Evolutionary conservation across 53 echinoderm and acorn worm genomes (phyloP).

Genomic region (Crossaster papposus): DNA sequence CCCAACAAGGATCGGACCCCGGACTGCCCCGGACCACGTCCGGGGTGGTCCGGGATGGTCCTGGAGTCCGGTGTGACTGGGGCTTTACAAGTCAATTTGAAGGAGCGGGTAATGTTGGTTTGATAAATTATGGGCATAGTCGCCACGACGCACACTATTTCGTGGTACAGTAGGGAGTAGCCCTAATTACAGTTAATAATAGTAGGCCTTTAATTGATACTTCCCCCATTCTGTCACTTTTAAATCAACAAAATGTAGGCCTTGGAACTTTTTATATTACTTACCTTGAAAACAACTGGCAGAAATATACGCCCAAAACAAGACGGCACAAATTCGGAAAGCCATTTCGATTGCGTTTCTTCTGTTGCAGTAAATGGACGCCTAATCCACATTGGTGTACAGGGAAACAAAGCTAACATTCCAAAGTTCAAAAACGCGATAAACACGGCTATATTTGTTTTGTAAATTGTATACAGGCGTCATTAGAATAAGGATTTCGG

Average conservation of each 20-base stretch:
- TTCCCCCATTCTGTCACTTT: neutral
- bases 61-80: too few relatives aligned
- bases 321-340: neutral
- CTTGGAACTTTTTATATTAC: neutral
- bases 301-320: neutral
- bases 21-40: too few relatives aligned
- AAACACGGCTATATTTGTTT: neutral
- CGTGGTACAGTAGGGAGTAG: too few relatives aligned
- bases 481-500: neutral
- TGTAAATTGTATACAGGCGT: neutral
- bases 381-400: neutral
- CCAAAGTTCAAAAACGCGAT: neutral
- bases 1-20: too few relatives aligned
- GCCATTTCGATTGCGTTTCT: neutral
- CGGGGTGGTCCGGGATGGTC: too few relatives aligned
- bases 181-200: too few relatives aligned
- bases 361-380: neutral
- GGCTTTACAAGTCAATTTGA: too few relatives aligned
- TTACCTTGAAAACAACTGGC: neutral
- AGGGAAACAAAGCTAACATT: neutral
- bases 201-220: neutral
- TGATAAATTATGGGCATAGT: too few relatives aligned
- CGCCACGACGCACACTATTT: too few relatives aligned
- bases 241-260: too few relatives aligned
- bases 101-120: too few relatives aligned